Conservation (phyloP, 2,113 vertebrate genomes). For the Electrona antarctica region DNA sequence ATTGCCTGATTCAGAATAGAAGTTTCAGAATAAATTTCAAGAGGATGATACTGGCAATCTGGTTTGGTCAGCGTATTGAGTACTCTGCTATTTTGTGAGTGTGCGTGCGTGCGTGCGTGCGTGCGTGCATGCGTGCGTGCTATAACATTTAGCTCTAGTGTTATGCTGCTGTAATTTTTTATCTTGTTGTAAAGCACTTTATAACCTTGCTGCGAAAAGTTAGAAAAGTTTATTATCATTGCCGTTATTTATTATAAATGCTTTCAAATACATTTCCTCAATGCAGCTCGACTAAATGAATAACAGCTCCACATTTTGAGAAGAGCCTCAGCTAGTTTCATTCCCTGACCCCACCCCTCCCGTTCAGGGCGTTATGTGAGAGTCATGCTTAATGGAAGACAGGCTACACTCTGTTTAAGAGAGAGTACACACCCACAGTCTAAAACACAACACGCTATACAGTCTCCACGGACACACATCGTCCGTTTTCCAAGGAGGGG, state of each 20-base stretch:
- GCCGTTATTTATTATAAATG: not conserved
- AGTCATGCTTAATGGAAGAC: constrained; percentile 46
- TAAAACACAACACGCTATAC: constrained; percentile 61
- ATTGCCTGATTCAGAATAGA: too few species aligned
- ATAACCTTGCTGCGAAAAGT: not conserved
- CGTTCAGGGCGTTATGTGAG: constrained; percentile 4
- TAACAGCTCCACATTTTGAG: not conserved
- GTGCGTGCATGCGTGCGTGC: too few species aligned
- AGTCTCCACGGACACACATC: constrained; percentile 44
- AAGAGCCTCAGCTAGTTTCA: not conserved
- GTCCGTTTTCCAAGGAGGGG: constrained; percentile 59
- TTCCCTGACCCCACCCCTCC: not conserved
- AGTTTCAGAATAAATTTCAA: too few species aligned
- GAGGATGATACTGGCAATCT: too few species aligned
- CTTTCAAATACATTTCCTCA: not conserved
- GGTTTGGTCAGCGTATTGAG: too few species aligned
- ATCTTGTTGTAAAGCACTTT: too few species aligned
- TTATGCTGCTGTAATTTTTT: too few species aligned
- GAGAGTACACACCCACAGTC: constrained; percentile 52
- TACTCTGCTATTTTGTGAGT: too few species aligned
- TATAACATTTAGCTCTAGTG: too few species aligned
- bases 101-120: too few species aligned
- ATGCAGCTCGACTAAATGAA: not conserved
- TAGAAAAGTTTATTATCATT: not conserved
- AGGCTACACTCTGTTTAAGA: constrained; percentile 55